These are phyloP conservation scores for Sinhomidia bicolor DNA, from an alignment of 2,888 invertebrate genomes.

Conservation along the genomic window DNA sequence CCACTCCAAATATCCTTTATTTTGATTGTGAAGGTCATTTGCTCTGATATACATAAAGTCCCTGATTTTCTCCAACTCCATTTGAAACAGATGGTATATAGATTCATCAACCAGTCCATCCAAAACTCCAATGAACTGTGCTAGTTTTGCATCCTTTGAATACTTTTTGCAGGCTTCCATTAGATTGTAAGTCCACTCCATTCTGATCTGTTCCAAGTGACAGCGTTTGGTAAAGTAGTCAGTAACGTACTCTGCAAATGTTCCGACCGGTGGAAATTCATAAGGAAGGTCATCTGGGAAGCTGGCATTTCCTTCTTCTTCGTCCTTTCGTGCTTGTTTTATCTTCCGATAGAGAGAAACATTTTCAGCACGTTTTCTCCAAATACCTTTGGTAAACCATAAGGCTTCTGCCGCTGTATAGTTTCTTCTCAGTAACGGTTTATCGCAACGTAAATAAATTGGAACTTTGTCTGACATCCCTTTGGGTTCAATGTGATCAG, in stretches of 20 bases:
- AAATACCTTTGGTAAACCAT: slow-evolving; percentile 45
- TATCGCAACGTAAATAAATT: slow-evolving; percentile 39
- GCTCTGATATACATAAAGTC: slow-evolving; percentile 44
- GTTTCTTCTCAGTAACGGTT: slow-evolving; percentile 33
- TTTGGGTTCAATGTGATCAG: slow-evolving; percentile 21
- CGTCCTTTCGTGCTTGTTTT: slow-evolving; percentile 57
- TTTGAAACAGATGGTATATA: slow-evolving; percentile 61
- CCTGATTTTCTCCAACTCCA: slow-evolving; percentile 45
- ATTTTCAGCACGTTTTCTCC: slow-evolving; percentile 40
- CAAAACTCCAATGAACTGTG: slow-evolving; percentile 44
- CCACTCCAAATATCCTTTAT: slow-evolving; percentile 62
- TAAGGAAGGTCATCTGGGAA: slow-evolving; percentile 62
- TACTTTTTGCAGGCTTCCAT: slow-evolving; percentile 38
- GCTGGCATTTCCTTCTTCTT: slow-evolving; percentile 47
- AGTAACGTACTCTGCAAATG: slow-evolving; percentile 34
- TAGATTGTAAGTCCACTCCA: slow-evolving; percentile 62
- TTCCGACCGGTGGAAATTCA: slow-evolving; percentile 39
- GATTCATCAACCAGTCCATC: slow-evolving; percentile 52
- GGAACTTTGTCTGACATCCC: slow-evolving; percentile 44
- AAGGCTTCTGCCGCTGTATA: slow-evolving; percentile 22
- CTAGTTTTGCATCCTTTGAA: slow-evolving; percentile 8
- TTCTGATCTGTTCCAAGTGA: slow-evolving; percentile 43
- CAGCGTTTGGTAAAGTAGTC: slow-evolving; percentile 54
- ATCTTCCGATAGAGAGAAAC: slow-evolving; percentile 10
- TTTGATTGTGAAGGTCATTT: slow-evolving; percentile 22